phyloP scores from a whole-genome alignment of 2,888 invertebrate genomes.

The Rapana venosa region DNA sequence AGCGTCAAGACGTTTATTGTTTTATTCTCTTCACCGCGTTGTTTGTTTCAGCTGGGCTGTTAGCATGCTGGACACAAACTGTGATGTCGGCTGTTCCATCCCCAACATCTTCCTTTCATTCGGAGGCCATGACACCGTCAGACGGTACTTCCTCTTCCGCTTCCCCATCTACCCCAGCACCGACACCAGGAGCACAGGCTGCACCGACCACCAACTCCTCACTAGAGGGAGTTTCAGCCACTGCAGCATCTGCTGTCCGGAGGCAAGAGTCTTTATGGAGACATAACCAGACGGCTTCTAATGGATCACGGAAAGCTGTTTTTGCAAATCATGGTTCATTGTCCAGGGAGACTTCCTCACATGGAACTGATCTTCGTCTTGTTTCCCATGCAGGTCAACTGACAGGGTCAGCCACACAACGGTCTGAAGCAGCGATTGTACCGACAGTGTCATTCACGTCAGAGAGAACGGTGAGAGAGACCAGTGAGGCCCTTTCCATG shows the following conservation, averaged over 20 bases:
- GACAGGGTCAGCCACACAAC: background rate
- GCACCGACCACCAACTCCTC: background rate
- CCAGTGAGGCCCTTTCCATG: background rate
- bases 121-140: background rate
- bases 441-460: background rate
- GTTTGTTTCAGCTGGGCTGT: background rate
- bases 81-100: background rate
- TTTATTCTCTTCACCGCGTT: background rate
- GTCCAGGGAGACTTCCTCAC: background rate
- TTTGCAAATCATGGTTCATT: background rate
- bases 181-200: background rate
- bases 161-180: background rate
- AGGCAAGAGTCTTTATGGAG: too few relatives aligned
- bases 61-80: background rate
- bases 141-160: background rate
- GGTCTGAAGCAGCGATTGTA: background rate
- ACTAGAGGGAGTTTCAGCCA: too few relatives aligned
- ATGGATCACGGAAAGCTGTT: background rate
- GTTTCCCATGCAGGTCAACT: background rate
- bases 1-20: background rate
- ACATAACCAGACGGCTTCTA: background rate
- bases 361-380: background rate
- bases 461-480: background rate
- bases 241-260: background rate
- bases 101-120: background rate